These are phyloP conservation scores for Timandra comae DNA, from an alignment of 2,888 invertebrate species.

Conservation along the genomic window DNA sequence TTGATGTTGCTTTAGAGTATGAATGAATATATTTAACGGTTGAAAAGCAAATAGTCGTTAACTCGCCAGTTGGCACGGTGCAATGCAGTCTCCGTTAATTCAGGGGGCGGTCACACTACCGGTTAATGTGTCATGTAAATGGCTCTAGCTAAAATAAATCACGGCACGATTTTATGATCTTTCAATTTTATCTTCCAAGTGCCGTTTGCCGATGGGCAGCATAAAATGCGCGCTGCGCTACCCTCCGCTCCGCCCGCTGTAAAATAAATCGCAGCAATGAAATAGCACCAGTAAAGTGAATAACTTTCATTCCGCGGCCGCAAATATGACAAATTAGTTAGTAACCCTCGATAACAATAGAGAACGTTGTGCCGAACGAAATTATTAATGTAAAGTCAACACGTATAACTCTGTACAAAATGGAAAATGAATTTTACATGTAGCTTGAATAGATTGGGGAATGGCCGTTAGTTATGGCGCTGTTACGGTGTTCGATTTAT, in stretches of 20 bases:
- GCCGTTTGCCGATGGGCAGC: slow-evolving; percentile 10
- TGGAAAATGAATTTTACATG: slow-evolving; percentile 23
- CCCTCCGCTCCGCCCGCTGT: slow-evolving; percentile 4
- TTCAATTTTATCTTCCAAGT: slow-evolving; percentile 45
- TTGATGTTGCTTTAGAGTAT: slow-evolving; percentile 22
- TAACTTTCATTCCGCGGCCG: slow-evolving; percentile 13
- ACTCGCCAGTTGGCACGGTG: slow-evolving; percentile 44
- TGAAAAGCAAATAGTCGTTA: slow-evolving; percentile 47
- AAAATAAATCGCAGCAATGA: slow-evolving; percentile 8
- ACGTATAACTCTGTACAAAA: slow-evolving; percentile 23
- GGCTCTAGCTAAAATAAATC: slow-evolving; percentile 46
- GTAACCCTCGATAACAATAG: slow-evolving; percentile 16
- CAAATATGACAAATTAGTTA: slow-evolving; percentile 18
- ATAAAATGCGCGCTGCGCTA: slow-evolving; percentile 15
- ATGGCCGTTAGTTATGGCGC: slow-evolving; percentile 21
- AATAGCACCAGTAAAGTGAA: slow-evolving; percentile 1
- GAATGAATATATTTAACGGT: slow-evolving; percentile 34
- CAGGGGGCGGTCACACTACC: slow-evolving; percentile 36
- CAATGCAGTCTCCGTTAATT: slow-evolving; percentile 47
- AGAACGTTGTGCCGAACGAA: slow-evolving; percentile 12
- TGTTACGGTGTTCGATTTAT: slow-evolving; percentile 19
- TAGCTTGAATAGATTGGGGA: slow-evolving; percentile 21
- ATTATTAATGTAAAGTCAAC: slow-evolving; percentile 24
- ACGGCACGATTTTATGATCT: slow-evolving; percentile 49
- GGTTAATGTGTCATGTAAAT: slow-evolving; percentile 63